Evolutionary conservation across 2,113 vertebrate genomes (phyloP), one percentile per base, ranked within the genome.

Genomic region (Gymnarchus niloticus): DNA sequence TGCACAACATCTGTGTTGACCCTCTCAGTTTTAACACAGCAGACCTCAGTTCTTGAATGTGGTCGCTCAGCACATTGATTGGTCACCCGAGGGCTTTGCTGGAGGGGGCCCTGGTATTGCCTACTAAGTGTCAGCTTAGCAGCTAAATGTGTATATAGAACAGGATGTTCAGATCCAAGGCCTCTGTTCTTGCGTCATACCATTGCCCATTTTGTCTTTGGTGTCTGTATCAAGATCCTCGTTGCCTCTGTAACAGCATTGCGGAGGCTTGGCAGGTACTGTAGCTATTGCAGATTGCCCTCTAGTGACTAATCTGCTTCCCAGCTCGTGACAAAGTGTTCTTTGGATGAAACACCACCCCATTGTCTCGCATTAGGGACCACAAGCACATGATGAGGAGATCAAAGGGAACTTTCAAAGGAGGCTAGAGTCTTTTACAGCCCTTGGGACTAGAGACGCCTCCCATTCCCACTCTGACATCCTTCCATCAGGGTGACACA

Each of bases 321-420:
- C 21, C 77, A 5, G n/a, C 77, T n/a, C 44, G 12, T 51, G 44
- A 81, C 44, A 25, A 48, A 87, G 87, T 87, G 87, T 88, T 89
- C 91, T 76, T 52, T 12, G 44, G 14, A 28, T 33, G 28, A 28
- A 77, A 87, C 82, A 85, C 89, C 85, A 69, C 84, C 86, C 33
- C 86, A 88, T 89, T 93, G 91, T 94, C 89, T 81, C 81, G 81
- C 86, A 85, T 89, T 90, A 87, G 87, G 89, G 89, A 87, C 77
- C 59, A 81, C 87, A 89, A 89, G 85, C 76, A 87, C 86, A 87
- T 89, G 89, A 92, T 83, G 87, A 51, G 0, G 87, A 88, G 88
- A 92, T 94, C 92, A 94, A 93, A 93, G 91, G 49, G 51, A 83
- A 87, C 76, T 76, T 87, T 88, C 85, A 91, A 91, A 90, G 21